A percentile compares a stretch with the other conserved stretches of the same genome.
phyloP scores from a whole-genome alignment of 2,113 vertebrate species.

The Mustelus asterias region DNA sequence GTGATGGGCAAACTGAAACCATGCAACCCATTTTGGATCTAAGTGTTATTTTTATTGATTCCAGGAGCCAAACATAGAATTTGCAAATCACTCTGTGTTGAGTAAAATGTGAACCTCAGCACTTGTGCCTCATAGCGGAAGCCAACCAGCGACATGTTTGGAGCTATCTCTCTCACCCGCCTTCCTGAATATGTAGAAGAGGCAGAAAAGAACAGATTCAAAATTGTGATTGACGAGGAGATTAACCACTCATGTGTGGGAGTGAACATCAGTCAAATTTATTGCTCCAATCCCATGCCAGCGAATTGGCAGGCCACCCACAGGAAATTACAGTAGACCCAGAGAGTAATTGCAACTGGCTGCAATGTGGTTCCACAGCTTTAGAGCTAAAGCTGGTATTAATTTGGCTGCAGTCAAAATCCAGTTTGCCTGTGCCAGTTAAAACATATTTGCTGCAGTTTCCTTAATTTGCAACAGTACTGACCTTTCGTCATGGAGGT shows the following conservation, averaged over 20 bases:
- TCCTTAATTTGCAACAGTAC: slow-evolving; percentile 16
- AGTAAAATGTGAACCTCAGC: background rate
- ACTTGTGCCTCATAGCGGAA: background rate
- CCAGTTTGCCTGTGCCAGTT: background rate
- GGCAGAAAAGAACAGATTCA: background rate
- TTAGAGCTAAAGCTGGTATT: slow-evolving; percentile 19
- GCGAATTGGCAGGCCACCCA: slow-evolving; percentile 26
- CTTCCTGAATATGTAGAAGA: background rate
- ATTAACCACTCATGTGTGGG: slow-evolving; percentile 15
- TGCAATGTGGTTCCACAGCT: slow-evolving; percentile 1
- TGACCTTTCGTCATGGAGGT: background rate
- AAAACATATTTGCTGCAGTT: slow-evolving; percentile 28
- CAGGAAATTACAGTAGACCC: slow-evolving; percentile 12
- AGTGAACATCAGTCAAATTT: slow-evolving; percentile 26
- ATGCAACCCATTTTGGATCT: background rate
- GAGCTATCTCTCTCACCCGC: background rate
- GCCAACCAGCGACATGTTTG: background rate
- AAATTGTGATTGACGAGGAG: background rate
- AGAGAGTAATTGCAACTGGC: slow-evolving; percentile 29
- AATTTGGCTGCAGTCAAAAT: slow-evolving; percentile 19
- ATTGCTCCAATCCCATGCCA: slow-evolving; percentile 25
- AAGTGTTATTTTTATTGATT: slow-evolving; percentile 8
- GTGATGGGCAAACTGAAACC: background rate
- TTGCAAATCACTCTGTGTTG: background rate
- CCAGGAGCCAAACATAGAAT: background rate